These are phyloP conservation scores for Thecocarcelia acutangulata DNA, from an alignment of 2,888 invertebrate species.

Conservation along the genomic window DNA sequence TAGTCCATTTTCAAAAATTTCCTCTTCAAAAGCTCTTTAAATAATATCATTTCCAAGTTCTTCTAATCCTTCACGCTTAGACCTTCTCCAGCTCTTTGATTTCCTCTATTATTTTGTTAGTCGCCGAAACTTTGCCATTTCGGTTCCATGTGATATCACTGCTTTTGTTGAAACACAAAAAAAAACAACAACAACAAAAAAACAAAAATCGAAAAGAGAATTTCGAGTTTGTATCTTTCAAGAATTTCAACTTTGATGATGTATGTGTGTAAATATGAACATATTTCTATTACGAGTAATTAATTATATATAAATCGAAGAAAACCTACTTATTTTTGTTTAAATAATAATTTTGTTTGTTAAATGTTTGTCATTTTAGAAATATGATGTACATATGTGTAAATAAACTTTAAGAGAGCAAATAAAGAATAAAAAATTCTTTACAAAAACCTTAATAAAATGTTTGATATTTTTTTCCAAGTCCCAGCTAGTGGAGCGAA, in stretches of 20 bases:
- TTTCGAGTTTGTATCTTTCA: conserved; percentile 28
- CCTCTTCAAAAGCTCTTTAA: too few relatives aligned
- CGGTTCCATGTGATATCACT: conserved; percentile 81
- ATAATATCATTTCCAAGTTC: too few relatives aligned
- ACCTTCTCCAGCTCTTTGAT: neutral
- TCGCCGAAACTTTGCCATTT: conserved; percentile 80
- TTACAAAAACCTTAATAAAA: conserved; percentile 72
- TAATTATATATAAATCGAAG: conserved; percentile 8
- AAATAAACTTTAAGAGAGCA: conserved; percentile 78
- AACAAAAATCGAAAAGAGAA: conserved; percentile 16
- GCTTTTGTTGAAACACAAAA: conserved; percentile 70
- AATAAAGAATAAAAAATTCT: conserved; percentile 81
- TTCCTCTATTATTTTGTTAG: conserved; percentile 68
- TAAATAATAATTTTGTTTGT: conserved; percentile 64
- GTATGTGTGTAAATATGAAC: conserved; percentile 71
- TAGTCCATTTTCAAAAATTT: too few relatives aligned
- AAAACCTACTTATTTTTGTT: conserved; percentile 70
- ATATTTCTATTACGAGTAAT: conserved; percentile 18
- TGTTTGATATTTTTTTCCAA: conserved; percentile 14
- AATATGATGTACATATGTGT: conserved; percentile 59
- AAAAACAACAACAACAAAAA: neutral
- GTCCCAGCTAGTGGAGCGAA: too few relatives aligned
- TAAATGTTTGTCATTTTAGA: conserved; percentile 68
- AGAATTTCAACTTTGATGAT: conserved; percentile 63
- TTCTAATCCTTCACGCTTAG: neutral